Evolutionary conservation across 1,140 invertebrate species (phyloP), one percentile per base, ranked within the genome.

Genomic region (Thaumetopoea pityocampa): DNA sequence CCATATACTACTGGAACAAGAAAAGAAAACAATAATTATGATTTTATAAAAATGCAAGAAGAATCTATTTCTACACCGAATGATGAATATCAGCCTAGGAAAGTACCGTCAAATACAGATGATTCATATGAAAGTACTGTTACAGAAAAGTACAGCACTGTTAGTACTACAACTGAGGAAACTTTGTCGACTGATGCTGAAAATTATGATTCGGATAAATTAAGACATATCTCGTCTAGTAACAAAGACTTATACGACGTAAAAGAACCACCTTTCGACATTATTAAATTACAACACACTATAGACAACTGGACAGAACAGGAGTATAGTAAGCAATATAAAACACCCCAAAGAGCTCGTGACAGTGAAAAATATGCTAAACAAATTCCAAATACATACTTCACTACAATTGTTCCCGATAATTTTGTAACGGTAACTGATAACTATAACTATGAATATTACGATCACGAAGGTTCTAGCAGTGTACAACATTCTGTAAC

Each of bases 231-330:
- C 65, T 20, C 51, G 49, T 17, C 56, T 61, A 4, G 50, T 64
- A 8, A 85, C n/a, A n/a, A 71, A 42, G 72, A 84, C 40, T 52
- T 83, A 4, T 78, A 81, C 45, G 78, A 77, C 42, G 73, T 72
- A 12, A 83, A 72, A 16, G 87, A 87, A 41, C 87, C 87, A 20
- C 88, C 88, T 0, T 91, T 92, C 53, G 92, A 93, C 59, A 87
- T 92, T 8, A 87, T 89, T 12, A 90, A 90, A 60, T 67, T 94
- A 28, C 92, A 94, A 64, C 92, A 93, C 55, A 93, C 93, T 51
- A 94, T 94, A 20, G 93, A 94, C 59, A 91, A 92, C 18, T 94
- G 93, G 93, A 94, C 92, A 1, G 91, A 92, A 53, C 91, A 93
- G 85, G 91, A 92, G 70, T 92, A 88, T 68, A 89, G 88, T 4